Conservation (phyloP, 2,113 vertebrate species). For the Sarotherodon lohbergeri region DNA sequence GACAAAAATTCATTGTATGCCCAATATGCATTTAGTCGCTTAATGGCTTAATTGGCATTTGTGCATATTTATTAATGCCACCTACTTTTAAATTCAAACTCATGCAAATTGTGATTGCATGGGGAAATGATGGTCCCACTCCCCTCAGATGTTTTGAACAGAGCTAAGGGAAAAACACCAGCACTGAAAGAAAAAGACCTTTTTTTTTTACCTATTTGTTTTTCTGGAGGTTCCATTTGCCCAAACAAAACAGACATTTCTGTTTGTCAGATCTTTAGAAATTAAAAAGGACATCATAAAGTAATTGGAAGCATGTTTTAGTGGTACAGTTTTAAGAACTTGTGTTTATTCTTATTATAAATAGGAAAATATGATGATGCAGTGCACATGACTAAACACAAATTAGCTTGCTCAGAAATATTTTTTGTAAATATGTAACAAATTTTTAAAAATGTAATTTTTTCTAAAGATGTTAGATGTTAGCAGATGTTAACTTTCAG, state of each 20-base stretch:
- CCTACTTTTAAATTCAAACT: not conserved
- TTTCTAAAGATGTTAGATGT: not conserved
- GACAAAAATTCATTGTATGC: not conserved
- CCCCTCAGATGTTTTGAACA: not conserved
- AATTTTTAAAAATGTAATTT: not conserved
- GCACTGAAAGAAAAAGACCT: not conserved
- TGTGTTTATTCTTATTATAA: not conserved
- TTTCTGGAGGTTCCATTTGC: not conserved
- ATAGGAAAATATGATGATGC: not conserved
- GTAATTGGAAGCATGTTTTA: not conserved
- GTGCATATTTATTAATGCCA: not conserved
- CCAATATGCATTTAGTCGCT: not conserved
- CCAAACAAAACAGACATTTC: not conserved
- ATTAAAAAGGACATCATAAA: not conserved
- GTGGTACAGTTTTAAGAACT: not conserved
- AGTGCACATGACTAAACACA: not conserved
- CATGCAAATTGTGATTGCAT: not conserved
- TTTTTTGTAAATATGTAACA: not conserved
- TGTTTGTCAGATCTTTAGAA: not conserved
- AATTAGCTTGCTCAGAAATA: not conserved
- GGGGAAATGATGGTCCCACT: not conserved
- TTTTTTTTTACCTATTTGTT: not conserved
- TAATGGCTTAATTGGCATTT: not conserved
- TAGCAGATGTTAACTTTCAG: not conserved
- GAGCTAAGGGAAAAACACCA: not conserved